A percentile compares a stretch with the other conserved stretches of the same genome.
Evolutionary conservation across 2,113 vertebrate species (phyloP).

Genomic region (Ciconia maguari): DNA sequence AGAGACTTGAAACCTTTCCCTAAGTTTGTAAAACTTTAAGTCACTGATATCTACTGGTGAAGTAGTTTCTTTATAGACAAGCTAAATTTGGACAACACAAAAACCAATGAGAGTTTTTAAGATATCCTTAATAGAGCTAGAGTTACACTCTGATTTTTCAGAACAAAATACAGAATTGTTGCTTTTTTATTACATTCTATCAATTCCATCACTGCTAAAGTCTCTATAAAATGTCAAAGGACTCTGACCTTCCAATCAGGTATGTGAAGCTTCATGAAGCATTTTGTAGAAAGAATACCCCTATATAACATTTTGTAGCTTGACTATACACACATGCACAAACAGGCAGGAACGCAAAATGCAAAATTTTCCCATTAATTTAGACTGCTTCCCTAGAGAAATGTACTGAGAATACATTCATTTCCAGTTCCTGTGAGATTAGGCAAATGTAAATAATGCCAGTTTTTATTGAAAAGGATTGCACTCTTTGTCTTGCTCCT

Average conservation of each 20-base stretch:
- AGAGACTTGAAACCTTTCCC: not conserved
- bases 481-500: not conserved
- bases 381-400: not conserved
- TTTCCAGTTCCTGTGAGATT: not conserved
- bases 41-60: not conserved
- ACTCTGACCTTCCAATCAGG: not conserved
- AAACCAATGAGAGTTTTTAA: not conserved
- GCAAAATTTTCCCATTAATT: not conserved
- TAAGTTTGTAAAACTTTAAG: not conserved
- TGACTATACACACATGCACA: not conserved
- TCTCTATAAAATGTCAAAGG: not conserved
- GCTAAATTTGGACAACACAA: not conserved
- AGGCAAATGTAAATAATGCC: conserved; percentile 33
- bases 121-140: not conserved
- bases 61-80: not conserved
- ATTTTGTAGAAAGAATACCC: not conserved
- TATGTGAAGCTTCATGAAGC: not conserved
- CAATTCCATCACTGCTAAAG: not conserved
- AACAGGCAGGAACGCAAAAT: not conserved
- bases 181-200: not conserved
- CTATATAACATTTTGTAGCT: not conserved
- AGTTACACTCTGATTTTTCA: not conserved
- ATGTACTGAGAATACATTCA: not conserved
- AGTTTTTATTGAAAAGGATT: conserved; percentile 13
- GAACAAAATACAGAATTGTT: not conserved